Evolutionary conservation across 1,140 invertebrate genomes (phyloP), one percentile per base, ranked within the genome.

Genomic region (Saccostrea cuccullata): DNA sequence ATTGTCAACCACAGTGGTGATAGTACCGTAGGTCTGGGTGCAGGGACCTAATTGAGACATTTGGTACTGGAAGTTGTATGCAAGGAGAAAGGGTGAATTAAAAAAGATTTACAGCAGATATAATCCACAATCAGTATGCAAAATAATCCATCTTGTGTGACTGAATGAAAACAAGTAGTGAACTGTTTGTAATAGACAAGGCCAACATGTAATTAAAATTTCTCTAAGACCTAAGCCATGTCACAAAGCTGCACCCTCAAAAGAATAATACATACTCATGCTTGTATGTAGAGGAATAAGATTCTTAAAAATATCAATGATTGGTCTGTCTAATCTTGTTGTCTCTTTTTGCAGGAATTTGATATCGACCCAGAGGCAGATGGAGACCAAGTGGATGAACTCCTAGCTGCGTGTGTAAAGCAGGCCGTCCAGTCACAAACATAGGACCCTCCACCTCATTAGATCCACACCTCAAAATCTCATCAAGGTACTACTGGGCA

Each of bases 361-460:
- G 94, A 95, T 85, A 94, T 95, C 89, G 94, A 95, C 89, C 93
- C 93, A 60, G 94, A 95, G 55, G 91, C 91, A 56, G 93, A 94
- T 86, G 92, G 93, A 11, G 94, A 94, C 60, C 94, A 95, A 87
- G 94, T 95, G 12, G 94, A 95, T 86, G 93, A 94, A 87, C 91
- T 95, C n/a, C 86, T 95, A 56, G 93, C 92, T 55, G 92, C 93
- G 20, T 95, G 94, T 90, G 92, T 95, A 13, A 89, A 91, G 58
- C 94, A 94, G 82, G 94, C 94, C n/a, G 90, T 92, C 23, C 93
- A 93, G 87, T 91, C 92, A 67, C 89, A 90, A 64, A 77, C 70
- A 30, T 77, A 77, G 70, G 11, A 26, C 70, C 30, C 70, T 36
- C 70, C 30, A 77, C 8, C 47, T 47, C 47, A 47, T 47, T 9